Evolutionary conservation across 2,797 vertebrate genomes (phyloP).

Genomic region (Liparis tanakae): DNA sequence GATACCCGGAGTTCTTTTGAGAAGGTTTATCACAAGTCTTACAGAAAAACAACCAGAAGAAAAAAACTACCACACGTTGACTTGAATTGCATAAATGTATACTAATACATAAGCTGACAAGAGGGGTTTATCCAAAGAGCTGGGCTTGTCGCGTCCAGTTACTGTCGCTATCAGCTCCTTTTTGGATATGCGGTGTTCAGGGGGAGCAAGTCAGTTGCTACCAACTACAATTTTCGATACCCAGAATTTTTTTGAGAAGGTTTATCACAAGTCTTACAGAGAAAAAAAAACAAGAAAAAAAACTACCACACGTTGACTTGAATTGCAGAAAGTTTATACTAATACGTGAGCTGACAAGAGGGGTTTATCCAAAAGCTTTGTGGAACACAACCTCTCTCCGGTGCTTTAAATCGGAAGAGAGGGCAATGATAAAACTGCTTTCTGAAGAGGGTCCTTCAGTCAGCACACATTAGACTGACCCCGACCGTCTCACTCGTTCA

Average conservation of each 20-base stretch:
- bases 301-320: neutral
- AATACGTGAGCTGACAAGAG: neutral
- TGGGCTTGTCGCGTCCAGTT: too few species aligned
- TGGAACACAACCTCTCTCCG: slow-evolving; percentile 1
- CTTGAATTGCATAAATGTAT: neutral
- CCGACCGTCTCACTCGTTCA: slow-evolving; percentile 18
- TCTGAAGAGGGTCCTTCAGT: slow-evolving; percentile 37
- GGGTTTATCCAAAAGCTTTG: neutral
- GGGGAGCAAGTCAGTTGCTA: neutral
- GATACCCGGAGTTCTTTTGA: neutral
- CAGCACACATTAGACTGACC: slow-evolving; percentile 33
- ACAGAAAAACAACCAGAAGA: neutral
- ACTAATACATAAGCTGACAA: neutral
- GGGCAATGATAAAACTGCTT: slow-evolving; percentile 15
- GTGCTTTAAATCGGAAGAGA: slow-evolving; percentile 2
- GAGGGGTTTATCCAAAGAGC: neutral
- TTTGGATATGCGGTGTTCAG: neutral
- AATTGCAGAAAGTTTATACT: neutral
- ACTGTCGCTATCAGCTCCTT: too few species aligned
- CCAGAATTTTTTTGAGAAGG: neutral
- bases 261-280: neutral
- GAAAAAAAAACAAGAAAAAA: neutral
- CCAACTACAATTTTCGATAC: neutral
- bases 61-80: neutral
- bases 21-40: neutral